Evolutionary conservation across 2,113 vertebrate genomes (phyloP), one percentile per base, ranked within the genome.

Genomic region (Brachyhypopomus gauderio): DNA sequence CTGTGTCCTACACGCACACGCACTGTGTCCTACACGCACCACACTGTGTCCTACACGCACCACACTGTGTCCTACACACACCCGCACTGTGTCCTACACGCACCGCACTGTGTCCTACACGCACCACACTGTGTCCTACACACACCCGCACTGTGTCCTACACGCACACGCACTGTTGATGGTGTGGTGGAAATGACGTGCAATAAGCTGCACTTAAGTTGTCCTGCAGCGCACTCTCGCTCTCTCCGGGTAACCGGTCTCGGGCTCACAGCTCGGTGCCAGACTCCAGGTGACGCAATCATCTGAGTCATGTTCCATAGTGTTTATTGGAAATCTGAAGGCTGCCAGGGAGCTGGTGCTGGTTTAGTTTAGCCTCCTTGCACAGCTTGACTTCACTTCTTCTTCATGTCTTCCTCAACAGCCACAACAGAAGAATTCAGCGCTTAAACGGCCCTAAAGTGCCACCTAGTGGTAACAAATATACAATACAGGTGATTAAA

Each of bases 401-500:
- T 72, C 67, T 72, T 79, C 76, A 79, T 71, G 17, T 34, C 52
- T 45, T 38, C 30, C 58, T 56, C 19, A 62, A 52, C 12, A 30
- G 30, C 45, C 41, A 41, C 41, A 5, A 5, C 41, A 41, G 52
- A 4, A 41, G 30, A 17, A 59, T 27, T 60, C 4, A 27, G 1
- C 30, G 20, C 30, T n/a, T 25, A 8, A 71, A 82, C 19, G 76
- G 23, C n/a, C 27, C 25, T 75, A n/a, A 62, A 56, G 48, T 52
- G 48, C 76, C 84, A 79, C 76, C 84, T 81, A 72, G 76, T 66
- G 80, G 72, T 59, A 12, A 9, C 11, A 64, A 11, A 36, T 1
- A 36, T 20, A 56, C 12, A n/a, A 36, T 3, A 56, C 63, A 36
- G 23, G 3, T 48, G 14, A 52, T 3, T 20, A 16, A 45, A 3